Base-by-base conservation (phyloP, 2,797 vertebrate genomes). In the Novumbra hubbsi region DNA sequence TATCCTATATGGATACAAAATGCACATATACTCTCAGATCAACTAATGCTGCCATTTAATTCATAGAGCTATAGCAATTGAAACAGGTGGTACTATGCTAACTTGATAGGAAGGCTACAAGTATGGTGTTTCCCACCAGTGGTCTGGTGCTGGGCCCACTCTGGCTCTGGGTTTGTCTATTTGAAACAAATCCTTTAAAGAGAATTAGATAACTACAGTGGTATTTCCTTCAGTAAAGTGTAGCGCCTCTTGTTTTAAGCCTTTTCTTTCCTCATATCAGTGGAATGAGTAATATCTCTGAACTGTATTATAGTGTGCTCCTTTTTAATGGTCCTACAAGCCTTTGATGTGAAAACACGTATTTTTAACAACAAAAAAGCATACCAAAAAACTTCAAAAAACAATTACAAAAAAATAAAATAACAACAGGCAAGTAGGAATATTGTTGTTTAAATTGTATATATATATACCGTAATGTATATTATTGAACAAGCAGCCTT, bases 261-360 rank as follows among this genome's bases (percentile, higher is more conserved):
- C 27, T 69, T 24, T 32, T 48, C 71, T 16, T 49, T 80, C 45
- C 68, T 76, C 70, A 74, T 71, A 74, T 7, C 68, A 68, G 73
- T 69, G 63, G 27, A 72, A 71, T 11, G 55, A 65, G 70, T 78
- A n/a, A 52, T 52, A 77, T 63, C 63, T 74, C 64, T 57, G 70
- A 81, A 41, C 66, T 71, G 70, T 85, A 76, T 73, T 55, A 76
- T 77, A 66, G 49, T 76, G 78, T 68, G 28, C 66, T 73, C 70
- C 70, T 74, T 70, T 70, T 64, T 68, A 70, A 75, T 77, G 78
- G 78, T 74, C 65, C 60, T 68, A 71, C 68, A 75, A 69, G 74
- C 57, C 68, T 79, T 82, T 82, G 67, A 81, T 80, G 78, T 79
- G 73, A 74, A 84, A 82, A 79, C 70, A 74, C 73, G 71, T 81